Percentiles rank a stretch among this genome's conserved stretches.
Evolutionary conservation across 2,797 vertebrate species (phyloP).

Genomic region (Pampus argenteus): DNA sequence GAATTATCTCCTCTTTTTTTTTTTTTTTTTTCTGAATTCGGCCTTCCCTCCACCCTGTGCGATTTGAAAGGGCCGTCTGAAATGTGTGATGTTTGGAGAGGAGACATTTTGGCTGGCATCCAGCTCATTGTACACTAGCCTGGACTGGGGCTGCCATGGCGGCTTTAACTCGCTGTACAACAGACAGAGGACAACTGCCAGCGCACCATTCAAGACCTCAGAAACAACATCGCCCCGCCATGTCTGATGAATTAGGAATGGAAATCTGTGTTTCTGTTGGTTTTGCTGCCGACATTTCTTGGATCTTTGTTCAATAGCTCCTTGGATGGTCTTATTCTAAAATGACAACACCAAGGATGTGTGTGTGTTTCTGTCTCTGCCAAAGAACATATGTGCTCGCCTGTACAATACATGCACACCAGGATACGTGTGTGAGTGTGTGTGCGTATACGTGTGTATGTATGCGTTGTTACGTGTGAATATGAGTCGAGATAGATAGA

Average conservation of each 20-base stretch:
- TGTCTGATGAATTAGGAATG: slow-evolving; percentile 73
- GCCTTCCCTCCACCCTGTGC: slow-evolving; percentile 44
- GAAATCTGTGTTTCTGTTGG: slow-evolving; percentile 56
- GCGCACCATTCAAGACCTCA: slow-evolving; percentile 59
- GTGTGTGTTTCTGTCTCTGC: slow-evolving; percentile 4
- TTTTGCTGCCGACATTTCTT: slow-evolving; percentile 38
- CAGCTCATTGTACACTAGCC: slow-evolving; percentile 82
- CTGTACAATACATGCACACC: not conserved
- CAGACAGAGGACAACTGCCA: slow-evolving; percentile 75
- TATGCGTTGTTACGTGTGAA: slow-evolving; percentile 1
- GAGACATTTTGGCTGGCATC: slow-evolving; percentile 83
- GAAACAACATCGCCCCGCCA: slow-evolving; percentile 62
- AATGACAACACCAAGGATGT: slow-evolving; percentile 1
- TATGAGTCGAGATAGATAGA: slow-evolving; percentile 20
- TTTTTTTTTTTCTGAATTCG: slow-evolving; percentile 16
- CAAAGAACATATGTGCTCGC: slow-evolving; percentile 6
- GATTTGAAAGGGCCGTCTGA: slow-evolving; percentile 74
- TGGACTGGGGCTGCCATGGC: slow-evolving; percentile 74
- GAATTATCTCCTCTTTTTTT: slow-evolving; percentile 46
- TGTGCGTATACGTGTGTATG: slow-evolving; percentile 10
- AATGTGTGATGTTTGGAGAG: slow-evolving; percentile 76
- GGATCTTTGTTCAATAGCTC: slow-evolving; percentile 24
- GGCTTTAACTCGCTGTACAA: slow-evolving; percentile 69
- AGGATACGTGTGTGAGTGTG: slow-evolving; percentile 14
- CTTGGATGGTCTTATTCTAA: slow-evolving; percentile 2